These are phyloP conservation scores for Notarius quadriscutis DNA, from an alignment of 2,113 vertebrate genomes.

Conservation along the genomic window DNA sequence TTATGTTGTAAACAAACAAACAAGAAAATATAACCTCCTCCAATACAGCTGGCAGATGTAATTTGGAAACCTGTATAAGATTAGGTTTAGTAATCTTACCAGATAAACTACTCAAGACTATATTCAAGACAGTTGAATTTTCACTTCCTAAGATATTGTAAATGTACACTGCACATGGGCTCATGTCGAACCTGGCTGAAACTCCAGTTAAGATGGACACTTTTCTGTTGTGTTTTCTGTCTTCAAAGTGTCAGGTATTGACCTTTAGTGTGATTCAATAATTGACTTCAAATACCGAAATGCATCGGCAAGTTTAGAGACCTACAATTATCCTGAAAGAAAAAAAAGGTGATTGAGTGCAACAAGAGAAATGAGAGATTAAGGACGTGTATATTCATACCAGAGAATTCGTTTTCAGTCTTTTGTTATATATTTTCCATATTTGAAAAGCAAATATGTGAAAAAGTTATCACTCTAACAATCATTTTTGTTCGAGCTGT, in stretches of 20 bases:
- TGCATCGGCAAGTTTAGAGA: background rate
- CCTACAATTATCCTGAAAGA: background rate
- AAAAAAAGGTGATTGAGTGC: background rate
- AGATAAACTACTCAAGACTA: background rate
- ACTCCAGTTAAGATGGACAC: too few species aligned
- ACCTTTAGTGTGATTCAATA: background rate
- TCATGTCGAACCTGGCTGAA: too few species aligned
- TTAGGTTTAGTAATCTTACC: background rate
- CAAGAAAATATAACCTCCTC: too few species aligned
- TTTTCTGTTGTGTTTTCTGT: too few species aligned
- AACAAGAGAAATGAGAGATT: background rate
- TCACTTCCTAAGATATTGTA: background rate
- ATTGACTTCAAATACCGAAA: background rate
- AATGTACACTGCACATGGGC: background rate
- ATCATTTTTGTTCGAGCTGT: background rate
- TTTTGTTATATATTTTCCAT: too few species aligned
- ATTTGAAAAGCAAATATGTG: too few species aligned
- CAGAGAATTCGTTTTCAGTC: too few species aligned
- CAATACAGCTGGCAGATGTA: too few species aligned
- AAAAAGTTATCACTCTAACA: background rate
- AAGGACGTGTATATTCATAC: too few species aligned
- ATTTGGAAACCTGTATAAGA: background rate
- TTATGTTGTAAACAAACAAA: too few species aligned
- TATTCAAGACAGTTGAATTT: background rate
- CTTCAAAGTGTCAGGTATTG: background rate